Conservation (phyloP, 2,797 vertebrate genomes). For the Liasis olivaceus region DNA sequence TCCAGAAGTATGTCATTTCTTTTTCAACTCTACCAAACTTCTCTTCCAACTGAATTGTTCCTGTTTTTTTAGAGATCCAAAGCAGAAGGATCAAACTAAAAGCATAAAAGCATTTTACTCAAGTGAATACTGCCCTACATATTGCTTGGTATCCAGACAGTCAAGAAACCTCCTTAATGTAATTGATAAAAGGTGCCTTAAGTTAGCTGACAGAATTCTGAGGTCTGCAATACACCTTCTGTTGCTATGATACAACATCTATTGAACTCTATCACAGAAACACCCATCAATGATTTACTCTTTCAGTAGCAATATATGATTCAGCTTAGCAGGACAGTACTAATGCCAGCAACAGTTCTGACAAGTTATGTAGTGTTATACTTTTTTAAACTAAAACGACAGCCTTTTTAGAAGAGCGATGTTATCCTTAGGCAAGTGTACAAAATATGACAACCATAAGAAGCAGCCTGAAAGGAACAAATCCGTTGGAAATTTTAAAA, state of each 20-base stretch:
- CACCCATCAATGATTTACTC: conserved; percentile 21
- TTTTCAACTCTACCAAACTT: background rate
- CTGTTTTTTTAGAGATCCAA: background rate
- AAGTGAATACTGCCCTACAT: background rate
- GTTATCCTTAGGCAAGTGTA: no score
- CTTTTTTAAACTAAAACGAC: no score
- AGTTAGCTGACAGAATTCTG: background rate
- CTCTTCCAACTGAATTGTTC: background rate
- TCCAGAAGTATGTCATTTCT: background rate
- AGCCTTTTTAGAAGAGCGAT: no score
- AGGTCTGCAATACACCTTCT: background rate
- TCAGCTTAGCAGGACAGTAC: conserved; percentile 22
- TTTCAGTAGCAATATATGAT: background rate
- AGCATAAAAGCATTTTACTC: background rate
- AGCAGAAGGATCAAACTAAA: background rate
- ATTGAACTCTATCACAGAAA: background rate
- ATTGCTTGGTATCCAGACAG: background rate
- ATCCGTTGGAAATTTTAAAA: no score
- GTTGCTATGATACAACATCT: conserved; percentile 8
- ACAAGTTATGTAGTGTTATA: background rate
- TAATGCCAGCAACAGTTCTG: conserved; percentile 49
- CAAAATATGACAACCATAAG: no score
- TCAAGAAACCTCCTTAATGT: background rate
- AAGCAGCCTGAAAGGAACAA: no score
- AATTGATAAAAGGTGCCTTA: background rate